Base-by-base conservation (phyloP, 1,140 invertebrate species). In the Drosophila ironensis region DNA sequence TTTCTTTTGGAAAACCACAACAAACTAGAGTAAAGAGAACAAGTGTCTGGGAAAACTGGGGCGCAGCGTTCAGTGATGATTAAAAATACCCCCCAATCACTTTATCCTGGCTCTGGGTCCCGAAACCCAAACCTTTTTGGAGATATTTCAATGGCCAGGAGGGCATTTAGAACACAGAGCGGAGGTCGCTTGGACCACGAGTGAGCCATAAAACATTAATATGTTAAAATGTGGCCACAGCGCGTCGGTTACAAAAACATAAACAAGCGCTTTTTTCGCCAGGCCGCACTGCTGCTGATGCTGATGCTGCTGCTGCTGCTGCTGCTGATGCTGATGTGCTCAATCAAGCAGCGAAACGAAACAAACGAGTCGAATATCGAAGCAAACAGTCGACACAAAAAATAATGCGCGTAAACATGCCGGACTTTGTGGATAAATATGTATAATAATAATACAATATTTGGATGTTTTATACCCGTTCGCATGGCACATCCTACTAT, bases 291-390 rank as follows among this genome's bases (percentile, higher is more conserved):
- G 24, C 17, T 14, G 8, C 44, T 9, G 20, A 28, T 22, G 40
- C 35, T 38, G 48, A 40, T 59, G 54, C n/a, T n/a, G n/a, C n/a
- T n/a, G n/a, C n/a, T n/a, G n/a, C n/a, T 59, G 22, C 56, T 24
- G 19, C 12, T 14, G 8, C 44, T 9, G 20, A 28, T 22, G 40
- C 35, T 38, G 48, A 40, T 59, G 54, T 53, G 56, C 51, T 60
- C 54, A 63, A 63, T 60, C 59, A 63, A 38, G 56, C 59, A 60
- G 51, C 35, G 51, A 60, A 54, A 42, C 28, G 56, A 57, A 60
- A 57, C 50, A 57, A 60, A 57, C 50, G 51, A 59, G 42, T 41
- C 35, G 56, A 42, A 60, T n/a, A n/a, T 60, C 48, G 19, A 19
- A 25, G 54, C 56, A 56, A 60, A 42, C 50, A 60, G 22, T 54